Evolutionary conservation across 2,888 invertebrate species (phyloP).

Genomic region (Calameuta pallipes): DNA sequence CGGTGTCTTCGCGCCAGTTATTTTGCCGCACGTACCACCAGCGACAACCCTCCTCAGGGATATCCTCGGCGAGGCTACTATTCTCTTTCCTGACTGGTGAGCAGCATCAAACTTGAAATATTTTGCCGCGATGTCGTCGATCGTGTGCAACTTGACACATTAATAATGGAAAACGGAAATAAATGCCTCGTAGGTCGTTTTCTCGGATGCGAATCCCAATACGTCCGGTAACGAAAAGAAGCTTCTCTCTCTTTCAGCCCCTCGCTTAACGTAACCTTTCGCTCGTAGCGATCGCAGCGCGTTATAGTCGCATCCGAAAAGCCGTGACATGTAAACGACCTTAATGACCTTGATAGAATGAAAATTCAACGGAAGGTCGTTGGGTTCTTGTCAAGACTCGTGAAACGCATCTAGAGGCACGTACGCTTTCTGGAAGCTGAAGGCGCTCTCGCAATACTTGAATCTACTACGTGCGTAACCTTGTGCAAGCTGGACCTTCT

Average conservation of each 20-base stretch:
- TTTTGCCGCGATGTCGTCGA: neutral
- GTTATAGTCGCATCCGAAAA: neutral
- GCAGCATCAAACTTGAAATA: conserved; percentile 38
- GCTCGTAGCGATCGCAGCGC: neutral
- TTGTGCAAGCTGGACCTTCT: neutral
- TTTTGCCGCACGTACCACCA: conserved; percentile 62
- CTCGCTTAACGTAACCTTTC: neutral
- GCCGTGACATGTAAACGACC: neutral
- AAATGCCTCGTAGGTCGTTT: neutral
- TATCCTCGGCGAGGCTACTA: conserved; percentile 54
- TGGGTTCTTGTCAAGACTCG: neutral
- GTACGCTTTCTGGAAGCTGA: neutral
- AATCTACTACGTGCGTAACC: neutral
- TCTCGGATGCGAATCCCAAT: neutral
- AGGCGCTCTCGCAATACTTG: neutral
- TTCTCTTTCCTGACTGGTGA: conserved; percentile 60
- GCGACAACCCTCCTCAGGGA: conserved; percentile 60
- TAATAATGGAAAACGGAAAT: neutral
- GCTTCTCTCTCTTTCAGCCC: neutral
- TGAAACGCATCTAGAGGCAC: conserved; percentile 3
- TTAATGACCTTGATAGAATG: neutral
- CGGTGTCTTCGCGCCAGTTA: conserved; percentile 61
- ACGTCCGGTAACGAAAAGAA: neutral
- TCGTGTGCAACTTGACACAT: neutral
- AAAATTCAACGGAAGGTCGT: neutral